Evolutionary conservation across 2,797 vertebrate genomes (phyloP).

Genomic region (Poeciliopsis turneri): DNA sequence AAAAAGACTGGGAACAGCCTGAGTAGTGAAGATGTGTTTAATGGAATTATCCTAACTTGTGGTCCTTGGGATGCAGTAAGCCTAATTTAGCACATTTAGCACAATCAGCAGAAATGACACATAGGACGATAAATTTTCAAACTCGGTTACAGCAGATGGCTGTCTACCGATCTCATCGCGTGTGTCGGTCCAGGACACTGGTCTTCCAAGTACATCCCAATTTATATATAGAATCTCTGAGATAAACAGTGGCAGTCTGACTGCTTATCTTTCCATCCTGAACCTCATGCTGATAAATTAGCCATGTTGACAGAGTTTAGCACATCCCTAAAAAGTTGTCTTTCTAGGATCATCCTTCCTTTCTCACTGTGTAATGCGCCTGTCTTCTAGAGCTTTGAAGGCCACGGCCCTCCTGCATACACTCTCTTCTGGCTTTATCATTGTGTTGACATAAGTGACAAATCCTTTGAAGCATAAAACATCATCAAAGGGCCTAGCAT

Average conservation of each 20-base stretch:
- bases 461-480: slow-evolving; percentile 67
- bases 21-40: slow-evolving; percentile 59
- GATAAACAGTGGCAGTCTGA: slow-evolving; percentile 24
- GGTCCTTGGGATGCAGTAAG: slow-evolving; percentile 45
- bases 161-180: neutral
- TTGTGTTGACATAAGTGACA: slow-evolving; percentile 75
- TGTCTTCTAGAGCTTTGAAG: slow-evolving; percentile 61
- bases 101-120: slow-evolving; percentile 56
- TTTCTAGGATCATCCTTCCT: slow-evolving; percentile 20
- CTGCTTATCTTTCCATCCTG: slow-evolving; percentile 24
- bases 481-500: slow-evolving; percentile 45
- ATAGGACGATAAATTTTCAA: slow-evolving; percentile 40
- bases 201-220: neutral
- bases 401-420: slow-evolving; percentile 50
- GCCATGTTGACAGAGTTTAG: slow-evolving; percentile 40
- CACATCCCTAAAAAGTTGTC: slow-evolving; percentile 46
- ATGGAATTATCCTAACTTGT: slow-evolving; percentile 53
- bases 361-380: slow-evolving; percentile 29
- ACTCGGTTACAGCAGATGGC: slow-evolving; percentile 9
- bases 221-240: slow-evolving; percentile 11
- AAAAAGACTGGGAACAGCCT: slow-evolving; percentile 50
- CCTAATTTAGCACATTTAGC: slow-evolving; percentile 50
- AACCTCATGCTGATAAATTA: slow-evolving; percentile 40
- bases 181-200: neutral
- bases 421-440: slow-evolving; percentile 68